Conservation (phyloP, 2,113 vertebrate species). For the Cromileptes altivelis region DNA sequence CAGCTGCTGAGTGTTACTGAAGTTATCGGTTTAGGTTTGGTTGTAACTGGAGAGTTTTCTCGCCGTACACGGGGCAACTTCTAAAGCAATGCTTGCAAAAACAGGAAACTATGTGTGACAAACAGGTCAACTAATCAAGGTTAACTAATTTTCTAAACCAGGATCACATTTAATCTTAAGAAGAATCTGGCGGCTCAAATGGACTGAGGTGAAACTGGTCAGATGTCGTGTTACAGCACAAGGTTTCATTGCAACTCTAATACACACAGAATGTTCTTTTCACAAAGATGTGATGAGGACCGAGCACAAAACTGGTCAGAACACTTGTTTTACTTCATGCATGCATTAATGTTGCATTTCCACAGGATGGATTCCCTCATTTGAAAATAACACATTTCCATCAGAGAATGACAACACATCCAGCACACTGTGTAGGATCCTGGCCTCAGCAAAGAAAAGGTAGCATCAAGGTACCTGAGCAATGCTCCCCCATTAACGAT, state of each 20-base stretch:
- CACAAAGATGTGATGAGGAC: conserved; percentile 48
- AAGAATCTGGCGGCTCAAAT: conserved; percentile 29
- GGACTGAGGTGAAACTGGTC: conserved; percentile 24
- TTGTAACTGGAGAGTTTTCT: conserved; percentile 32
- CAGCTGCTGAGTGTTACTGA: conserved; percentile 56
- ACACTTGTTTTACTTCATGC: conserved; percentile 56
- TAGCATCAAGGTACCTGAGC: conserved; percentile 56
- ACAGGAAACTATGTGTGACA: conserved; percentile 33
- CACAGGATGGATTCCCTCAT: conserved; percentile 41
- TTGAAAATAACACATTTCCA: conserved; percentile 51
- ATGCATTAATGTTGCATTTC: conserved; percentile 51
- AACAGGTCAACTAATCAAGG: conserved; percentile 35
- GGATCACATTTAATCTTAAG: conserved; percentile 33
- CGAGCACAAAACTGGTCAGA: conserved; percentile 49
- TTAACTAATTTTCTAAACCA: conserved; percentile 46
- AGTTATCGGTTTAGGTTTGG: conserved; percentile 36
- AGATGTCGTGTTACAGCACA: conserved; percentile 56
- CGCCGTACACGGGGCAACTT: conserved; percentile 33
- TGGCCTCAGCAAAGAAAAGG: conserved; percentile 56
- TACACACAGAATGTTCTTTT: conserved; percentile 39
- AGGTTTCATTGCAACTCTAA: conserved; percentile 47
- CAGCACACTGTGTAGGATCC: conserved; percentile 38
- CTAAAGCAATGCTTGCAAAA: conserved; percentile 32
- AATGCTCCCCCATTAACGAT: conserved; percentile 31
- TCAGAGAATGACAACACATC: conserved; percentile 28